Evolutionary conservation across 1,140 invertebrate genomes (phyloP).

Genomic region (Ylistrum balloti): DNA sequence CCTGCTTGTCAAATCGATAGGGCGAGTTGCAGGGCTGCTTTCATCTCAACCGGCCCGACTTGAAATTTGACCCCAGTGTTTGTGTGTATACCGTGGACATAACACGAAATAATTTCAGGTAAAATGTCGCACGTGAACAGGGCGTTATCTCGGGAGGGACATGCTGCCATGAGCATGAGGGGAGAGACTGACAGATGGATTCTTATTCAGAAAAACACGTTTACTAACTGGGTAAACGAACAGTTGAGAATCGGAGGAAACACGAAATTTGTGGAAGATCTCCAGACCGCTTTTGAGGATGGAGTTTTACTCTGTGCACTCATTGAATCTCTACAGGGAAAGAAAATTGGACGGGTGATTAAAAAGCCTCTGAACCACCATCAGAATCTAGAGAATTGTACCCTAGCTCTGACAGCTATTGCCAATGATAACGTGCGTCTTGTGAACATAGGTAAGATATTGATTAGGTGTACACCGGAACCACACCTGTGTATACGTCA

Average conservation of each 20-base stretch:
- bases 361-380: constrained; percentile 94
- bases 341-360: constrained; percentile 87
- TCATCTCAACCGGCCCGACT: constrained; percentile 14
- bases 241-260: constrained; percentile 85
- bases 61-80: not conserved
- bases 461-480: not conserved
- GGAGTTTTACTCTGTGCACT: constrained; percentile 94
- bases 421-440: constrained; percentile 97
- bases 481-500: not conserved
- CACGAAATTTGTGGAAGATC: constrained; percentile 88
- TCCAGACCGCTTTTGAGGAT: constrained; percentile 93
- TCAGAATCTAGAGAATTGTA: constrained; percentile 97
- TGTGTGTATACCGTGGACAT: not conserved
- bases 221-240: constrained; percentile 99
- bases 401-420: constrained; percentile 96
- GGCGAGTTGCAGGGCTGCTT: not conserved
- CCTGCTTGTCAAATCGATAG: constrained; percentile 26
- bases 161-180: constrained; percentile 72
- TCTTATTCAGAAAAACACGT: constrained; percentile 98
- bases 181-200: constrained; percentile 84
- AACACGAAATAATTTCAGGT: not conserved
- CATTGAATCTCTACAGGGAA: constrained; percentile 93
- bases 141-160: constrained; percentile 60
- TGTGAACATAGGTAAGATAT: constrained; percentile 97
- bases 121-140: constrained; percentile 53